Conservation (phyloP, 2,113 vertebrate genomes). For the Aegotheles bennettii region DNA sequence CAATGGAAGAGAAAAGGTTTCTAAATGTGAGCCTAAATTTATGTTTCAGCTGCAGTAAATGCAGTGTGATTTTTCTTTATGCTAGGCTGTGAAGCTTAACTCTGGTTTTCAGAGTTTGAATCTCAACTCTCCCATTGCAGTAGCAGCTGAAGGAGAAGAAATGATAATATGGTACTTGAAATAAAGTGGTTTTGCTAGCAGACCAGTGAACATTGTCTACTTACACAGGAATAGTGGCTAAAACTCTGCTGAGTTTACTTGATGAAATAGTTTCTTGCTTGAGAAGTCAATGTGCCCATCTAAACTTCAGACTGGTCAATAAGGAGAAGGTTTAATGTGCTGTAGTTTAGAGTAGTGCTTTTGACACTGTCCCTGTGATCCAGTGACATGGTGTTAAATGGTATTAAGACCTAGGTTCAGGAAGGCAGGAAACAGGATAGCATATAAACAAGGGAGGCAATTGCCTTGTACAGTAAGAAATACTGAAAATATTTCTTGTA, state of each 20-base stretch:
- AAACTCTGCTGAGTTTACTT: not conserved
- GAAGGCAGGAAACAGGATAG: not conserved
- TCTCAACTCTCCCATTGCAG: not conserved
- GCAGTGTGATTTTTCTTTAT: not conserved
- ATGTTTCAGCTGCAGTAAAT: not conserved
- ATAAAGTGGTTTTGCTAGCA: not conserved
- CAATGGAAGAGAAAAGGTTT: not conserved
- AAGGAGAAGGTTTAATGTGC: not conserved
- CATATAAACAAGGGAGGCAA: not conserved
- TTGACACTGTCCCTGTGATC: not conserved
- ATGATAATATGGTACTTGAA: not conserved
- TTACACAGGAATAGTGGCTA: not conserved
- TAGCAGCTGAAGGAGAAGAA: not conserved
- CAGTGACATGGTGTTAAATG: not conserved
- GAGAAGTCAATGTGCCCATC: not conserved
- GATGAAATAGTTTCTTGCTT: not conserved
- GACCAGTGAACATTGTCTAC: not conserved
- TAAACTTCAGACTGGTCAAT: not conserved
- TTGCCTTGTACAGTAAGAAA: not conserved
- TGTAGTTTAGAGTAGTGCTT: not conserved
- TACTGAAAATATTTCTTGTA: not conserved
- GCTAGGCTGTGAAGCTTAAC: not conserved
- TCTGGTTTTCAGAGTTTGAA: not conserved
- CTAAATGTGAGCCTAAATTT: not conserved
- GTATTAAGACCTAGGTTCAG: not conserved